These are phyloP conservation scores for Cephus spinipes DNA, from an alignment of 2,888 invertebrate species.

Conservation along the genomic window DNA sequence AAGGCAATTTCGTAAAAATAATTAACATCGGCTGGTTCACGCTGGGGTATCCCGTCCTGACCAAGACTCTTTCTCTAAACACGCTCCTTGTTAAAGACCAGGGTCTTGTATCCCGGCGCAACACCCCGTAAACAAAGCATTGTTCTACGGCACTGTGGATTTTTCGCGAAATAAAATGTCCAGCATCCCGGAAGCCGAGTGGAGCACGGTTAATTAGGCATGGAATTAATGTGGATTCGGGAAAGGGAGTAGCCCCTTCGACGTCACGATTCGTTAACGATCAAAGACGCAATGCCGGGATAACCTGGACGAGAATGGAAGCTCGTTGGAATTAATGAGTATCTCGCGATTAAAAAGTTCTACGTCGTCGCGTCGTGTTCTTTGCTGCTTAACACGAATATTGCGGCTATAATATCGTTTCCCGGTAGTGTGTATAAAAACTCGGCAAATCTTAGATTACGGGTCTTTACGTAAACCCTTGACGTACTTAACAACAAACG, in stretches of 20 bases:
- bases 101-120: constrained; percentile 49
- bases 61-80: constrained; percentile 41
- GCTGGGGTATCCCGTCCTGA: constrained; percentile 7
- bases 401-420: background rate
- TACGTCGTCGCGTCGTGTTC: background rate
- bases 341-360: background rate
- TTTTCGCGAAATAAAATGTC: constrained; percentile 30
- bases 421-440: background rate
- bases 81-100: constrained; percentile 53
- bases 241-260: background rate
- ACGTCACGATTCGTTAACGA: background rate
- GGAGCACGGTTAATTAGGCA: constrained; percentile 12
- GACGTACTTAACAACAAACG: background rate
- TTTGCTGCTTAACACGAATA: background rate
- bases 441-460: background rate
- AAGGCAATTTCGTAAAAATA: constrained; percentile 46
- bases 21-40: constrained; percentile 40
- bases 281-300: background rate
- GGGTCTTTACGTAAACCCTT: background rate
- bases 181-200: constrained; percentile 36
- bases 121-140: constrained; percentile 44
- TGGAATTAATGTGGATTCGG: constrained; percentile 1
- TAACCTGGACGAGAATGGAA: background rate
- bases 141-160: constrained; percentile 35
- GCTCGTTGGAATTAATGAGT: background rate